Evolutionary conservation across 2,888 invertebrate species (phyloP).

Genomic region (Caenorhabditis virilis): DNA sequence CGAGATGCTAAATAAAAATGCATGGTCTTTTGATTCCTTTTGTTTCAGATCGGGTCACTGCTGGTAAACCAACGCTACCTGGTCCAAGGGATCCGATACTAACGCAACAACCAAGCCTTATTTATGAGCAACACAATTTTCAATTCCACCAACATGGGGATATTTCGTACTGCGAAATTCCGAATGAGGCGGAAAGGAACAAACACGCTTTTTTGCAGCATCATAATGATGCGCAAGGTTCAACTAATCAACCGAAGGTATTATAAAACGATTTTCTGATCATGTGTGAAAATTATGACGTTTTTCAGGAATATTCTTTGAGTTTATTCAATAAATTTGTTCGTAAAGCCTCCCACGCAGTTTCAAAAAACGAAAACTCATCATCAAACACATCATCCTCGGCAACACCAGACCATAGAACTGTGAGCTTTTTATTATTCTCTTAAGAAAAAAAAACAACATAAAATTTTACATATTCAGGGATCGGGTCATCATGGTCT

Average conservation of each 20-base stretch:
- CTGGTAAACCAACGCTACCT: slow-evolving; percentile 31
- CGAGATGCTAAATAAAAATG: no score
- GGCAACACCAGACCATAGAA: background rate
- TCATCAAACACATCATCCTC: slow-evolving; percentile 4
- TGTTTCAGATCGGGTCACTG: slow-evolving; percentile 31
- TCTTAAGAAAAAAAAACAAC: background rate
- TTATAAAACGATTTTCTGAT: background rate
- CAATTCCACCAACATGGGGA: slow-evolving; percentile 66
- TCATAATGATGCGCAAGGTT: slow-evolving; percentile 21
- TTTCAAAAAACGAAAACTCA: slow-evolving; percentile 39
- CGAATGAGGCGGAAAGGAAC: slow-evolving; percentile 54
- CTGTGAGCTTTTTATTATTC: background rate
- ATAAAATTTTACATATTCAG: slow-evolving; percentile 7
- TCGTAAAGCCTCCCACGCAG: slow-evolving; percentile 49
- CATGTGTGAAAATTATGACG: background rate
- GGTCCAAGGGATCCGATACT: slow-evolving; percentile 40
- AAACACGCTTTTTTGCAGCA: slow-evolving; percentile 29
- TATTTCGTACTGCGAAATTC: slow-evolving; percentile 63
- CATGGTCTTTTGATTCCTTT: background rate
- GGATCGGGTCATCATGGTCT: slow-evolving; percentile 23
- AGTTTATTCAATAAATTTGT: slow-evolving; percentile 48
- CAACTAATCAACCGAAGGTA: slow-evolving; percentile 36
- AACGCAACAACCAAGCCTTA: slow-evolving; percentile 22
- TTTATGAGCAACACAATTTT: slow-evolving; percentile 47
- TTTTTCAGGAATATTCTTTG: slow-evolving; percentile 40